phyloP scores from a whole-genome alignment of 2,888 invertebrate genomes.

The Eumerus sabulonum region DNA sequence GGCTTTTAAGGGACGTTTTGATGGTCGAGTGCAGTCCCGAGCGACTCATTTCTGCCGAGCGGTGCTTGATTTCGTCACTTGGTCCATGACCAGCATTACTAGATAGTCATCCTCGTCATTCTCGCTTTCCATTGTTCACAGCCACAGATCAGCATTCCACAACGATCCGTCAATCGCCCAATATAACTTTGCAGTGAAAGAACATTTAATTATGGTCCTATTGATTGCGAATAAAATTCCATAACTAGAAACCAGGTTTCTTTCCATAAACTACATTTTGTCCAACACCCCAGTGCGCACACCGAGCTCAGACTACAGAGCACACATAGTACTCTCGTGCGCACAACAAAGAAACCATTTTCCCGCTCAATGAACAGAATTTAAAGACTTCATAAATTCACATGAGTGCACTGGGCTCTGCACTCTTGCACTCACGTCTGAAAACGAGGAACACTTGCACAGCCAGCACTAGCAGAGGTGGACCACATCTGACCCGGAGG shows the following conservation, averaged over 20 bases:
- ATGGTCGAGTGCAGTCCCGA: too few relatives aligned
- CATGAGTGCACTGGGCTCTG: conserved; percentile 26
- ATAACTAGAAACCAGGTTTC: conserved; percentile 26
- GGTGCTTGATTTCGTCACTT: too few relatives aligned
- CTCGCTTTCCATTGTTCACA: too few relatives aligned
- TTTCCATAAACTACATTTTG: conserved; percentile 41
- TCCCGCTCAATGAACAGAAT: conserved; percentile 47
- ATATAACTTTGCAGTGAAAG: neutral
- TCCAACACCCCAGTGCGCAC: too few relatives aligned
- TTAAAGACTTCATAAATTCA: conserved; percentile 63
- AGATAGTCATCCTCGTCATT: too few relatives aligned
- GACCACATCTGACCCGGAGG: conserved; percentile 59
- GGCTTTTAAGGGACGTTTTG: too few relatives aligned
- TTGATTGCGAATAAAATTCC: conserved; percentile 35
- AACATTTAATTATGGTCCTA: conserved; percentile 50
- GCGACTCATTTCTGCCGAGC: too few relatives aligned
- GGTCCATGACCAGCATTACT: too few relatives aligned
- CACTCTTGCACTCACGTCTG: conserved; percentile 8
- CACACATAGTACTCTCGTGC: conserved; percentile 9
- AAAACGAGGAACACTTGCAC: neutral
- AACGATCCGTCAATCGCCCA: too few relatives aligned
- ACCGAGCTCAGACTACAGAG: neutral
- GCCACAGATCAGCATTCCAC: too few relatives aligned
- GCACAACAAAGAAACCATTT: conserved; percentile 53
- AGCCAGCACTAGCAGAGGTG: conserved; percentile 27